phyloP scores from a whole-genome alignment of 2,888 invertebrate species.

The Allolobophora icterica region DNA sequence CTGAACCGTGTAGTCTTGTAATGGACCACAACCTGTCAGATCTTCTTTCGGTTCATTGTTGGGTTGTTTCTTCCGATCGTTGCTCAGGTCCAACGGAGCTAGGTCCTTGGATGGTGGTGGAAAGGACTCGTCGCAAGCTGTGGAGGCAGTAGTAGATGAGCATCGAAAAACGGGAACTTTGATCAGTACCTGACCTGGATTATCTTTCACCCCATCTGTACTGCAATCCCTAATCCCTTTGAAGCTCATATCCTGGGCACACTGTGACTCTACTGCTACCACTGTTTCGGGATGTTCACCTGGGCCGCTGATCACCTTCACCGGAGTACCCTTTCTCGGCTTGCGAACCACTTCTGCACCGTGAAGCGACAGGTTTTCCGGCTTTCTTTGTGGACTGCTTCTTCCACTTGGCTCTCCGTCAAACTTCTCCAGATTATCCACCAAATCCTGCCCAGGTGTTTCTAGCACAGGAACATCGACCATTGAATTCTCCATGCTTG shows the following conservation, averaged over 20 bases:
- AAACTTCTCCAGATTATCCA: background rate
- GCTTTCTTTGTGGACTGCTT: background rate
- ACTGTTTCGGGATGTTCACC: background rate
- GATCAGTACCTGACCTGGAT: background rate
- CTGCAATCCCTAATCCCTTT: background rate
- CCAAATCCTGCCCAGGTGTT: background rate
- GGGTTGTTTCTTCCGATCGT: background rate
- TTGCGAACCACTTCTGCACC: constrained; percentile 33
- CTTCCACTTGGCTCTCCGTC: background rate
- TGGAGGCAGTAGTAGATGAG: background rate
- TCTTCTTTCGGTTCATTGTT: background rate
- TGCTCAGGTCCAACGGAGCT: background rate
- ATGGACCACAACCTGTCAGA: background rate
- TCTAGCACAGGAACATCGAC: background rate
- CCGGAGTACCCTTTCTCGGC: constrained; percentile 46
- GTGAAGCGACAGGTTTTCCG: background rate
- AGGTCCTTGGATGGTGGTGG: background rate
- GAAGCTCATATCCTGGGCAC: background rate
- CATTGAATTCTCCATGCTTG: background rate
- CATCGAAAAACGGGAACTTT: constrained; percentile 4
- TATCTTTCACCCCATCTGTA: background rate
- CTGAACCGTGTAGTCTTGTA: constrained; percentile 32
- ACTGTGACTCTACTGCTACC: background rate
- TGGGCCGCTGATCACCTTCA: constrained; percentile 36
- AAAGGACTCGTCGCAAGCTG: background rate